Conservation (phyloP, 2,113 vertebrate species). For the Cyrtonyx montezumae region DNA sequence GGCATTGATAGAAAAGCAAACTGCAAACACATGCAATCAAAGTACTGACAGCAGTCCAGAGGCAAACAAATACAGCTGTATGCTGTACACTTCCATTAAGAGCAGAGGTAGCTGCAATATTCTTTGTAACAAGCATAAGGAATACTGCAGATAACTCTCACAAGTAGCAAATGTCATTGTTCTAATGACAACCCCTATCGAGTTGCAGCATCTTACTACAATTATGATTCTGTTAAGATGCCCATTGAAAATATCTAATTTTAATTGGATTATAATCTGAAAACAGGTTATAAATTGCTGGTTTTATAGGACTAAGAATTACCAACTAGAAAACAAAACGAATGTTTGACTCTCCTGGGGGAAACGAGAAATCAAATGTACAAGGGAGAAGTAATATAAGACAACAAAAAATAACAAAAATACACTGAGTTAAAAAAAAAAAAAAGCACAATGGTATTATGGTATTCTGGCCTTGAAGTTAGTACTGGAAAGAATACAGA, state of each 20-base stretch:
- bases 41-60: not conserved
- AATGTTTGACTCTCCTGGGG: not conserved
- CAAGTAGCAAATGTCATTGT: not conserved
- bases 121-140: slow-evolving; percentile 3
- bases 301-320: slow-evolving; percentile 9
- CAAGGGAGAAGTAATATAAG: not conserved
- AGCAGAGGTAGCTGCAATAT: not conserved
- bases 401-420: not conserved
- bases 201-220: slow-evolving; percentile 45
- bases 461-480: not conserved
- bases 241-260: slow-evolving; percentile 60
- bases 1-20: not conserved
- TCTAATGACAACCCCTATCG: not conserved
- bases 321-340: slow-evolving; percentile 4
- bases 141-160: slow-evolving; percentile 50
- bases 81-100: not conserved
- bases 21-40: not conserved
- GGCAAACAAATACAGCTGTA: accelerated
- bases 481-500: not conserved
- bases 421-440: not conserved
- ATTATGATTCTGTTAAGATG: slow-evolving; percentile 67
- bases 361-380: not conserved
- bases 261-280: slow-evolving; percentile 39
- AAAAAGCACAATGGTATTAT: not conserved
- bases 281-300: slow-evolving; percentile 8